phyloP scores from a whole-genome alignment of 2,797 vertebrate species.

The Bradypodion pumilum region DNA sequence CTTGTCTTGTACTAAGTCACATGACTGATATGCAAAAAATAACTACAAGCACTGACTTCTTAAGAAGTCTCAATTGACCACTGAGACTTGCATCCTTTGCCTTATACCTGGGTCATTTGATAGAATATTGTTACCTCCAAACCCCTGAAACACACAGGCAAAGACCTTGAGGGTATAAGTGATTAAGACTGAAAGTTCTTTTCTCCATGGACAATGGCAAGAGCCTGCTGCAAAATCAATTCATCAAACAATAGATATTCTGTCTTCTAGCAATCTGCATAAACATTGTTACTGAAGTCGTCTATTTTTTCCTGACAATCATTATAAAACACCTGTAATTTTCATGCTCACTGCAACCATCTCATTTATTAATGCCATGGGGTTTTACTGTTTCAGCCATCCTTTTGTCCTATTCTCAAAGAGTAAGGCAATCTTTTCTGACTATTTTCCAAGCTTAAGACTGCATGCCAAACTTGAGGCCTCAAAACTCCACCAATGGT shows the following conservation, averaged over 20 bases:
- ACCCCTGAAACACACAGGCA: background rate
- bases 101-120: too few relatives aligned
- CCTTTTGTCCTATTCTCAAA: background rate
- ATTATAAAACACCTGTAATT: background rate
- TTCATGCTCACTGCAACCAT: background rate
- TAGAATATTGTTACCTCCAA: background rate
- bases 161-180: background rate
- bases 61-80: too few relatives aligned
- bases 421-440: background rate
- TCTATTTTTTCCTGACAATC: background rate
- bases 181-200: background rate
- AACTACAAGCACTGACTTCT: too few relatives aligned
- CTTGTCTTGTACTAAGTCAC: too few relatives aligned
- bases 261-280: background rate
- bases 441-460: conserved; percentile 1
- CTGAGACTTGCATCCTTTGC: too few relatives aligned
- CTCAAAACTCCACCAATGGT: background rate
- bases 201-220: background rate
- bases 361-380: background rate
- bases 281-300: background rate
- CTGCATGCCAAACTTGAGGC: background rate
- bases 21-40: too few relatives aligned
- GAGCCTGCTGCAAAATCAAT: background rate
- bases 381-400: conserved; percentile 2
- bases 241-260: background rate